phyloP scores from a whole-genome alignment of 1,140 invertebrate genomes.

The Lineus longissimus region DNA sequence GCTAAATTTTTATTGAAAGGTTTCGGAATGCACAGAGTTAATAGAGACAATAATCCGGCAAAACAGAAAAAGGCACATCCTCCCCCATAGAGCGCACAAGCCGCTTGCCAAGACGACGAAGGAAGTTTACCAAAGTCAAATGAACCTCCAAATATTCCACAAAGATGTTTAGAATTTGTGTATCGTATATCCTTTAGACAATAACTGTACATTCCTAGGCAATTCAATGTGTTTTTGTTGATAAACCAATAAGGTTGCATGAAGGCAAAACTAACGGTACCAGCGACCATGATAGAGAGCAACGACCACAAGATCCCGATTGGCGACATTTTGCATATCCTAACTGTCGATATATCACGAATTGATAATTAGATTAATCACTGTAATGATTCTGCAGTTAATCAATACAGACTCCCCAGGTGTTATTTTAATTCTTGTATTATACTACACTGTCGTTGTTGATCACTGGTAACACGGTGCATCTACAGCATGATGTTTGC shows the following conservation, averaged over 20 bases:
- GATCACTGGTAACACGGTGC: too few relatives aligned
- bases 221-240: constrained; percentile 28
- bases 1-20: constrained; percentile 29
- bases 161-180: constrained; percentile 15
- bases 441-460: too few relatives aligned
- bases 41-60: constrained; percentile 31
- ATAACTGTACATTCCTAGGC: constrained; percentile 38
- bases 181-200: constrained; percentile 19
- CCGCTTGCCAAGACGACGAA: constrained; percentile 41
- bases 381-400: too few relatives aligned
- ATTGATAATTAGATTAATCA: too few relatives aligned
- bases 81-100: constrained; percentile 41
- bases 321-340: constrained; percentile 17
- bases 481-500: too few relatives aligned
- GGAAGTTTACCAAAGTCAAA: constrained; percentile 37
- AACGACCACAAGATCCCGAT: constrained; percentile 43
- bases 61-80: constrained; percentile 41
- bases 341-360: too few relatives aligned
- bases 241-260: constrained; percentile 46
- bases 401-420: too few relatives aligned
- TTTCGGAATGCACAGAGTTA: constrained; percentile 25
- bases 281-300: constrained; percentile 44
- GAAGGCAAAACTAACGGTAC: constrained; percentile 35
- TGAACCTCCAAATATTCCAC: constrained; percentile 36
- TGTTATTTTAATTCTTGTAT: too few relatives aligned